These are phyloP conservation scores for Epizoanthus fatuus DNA, from an alignment of 92 coral and sea anemone genomes.

Conservation along the genomic window DNA sequence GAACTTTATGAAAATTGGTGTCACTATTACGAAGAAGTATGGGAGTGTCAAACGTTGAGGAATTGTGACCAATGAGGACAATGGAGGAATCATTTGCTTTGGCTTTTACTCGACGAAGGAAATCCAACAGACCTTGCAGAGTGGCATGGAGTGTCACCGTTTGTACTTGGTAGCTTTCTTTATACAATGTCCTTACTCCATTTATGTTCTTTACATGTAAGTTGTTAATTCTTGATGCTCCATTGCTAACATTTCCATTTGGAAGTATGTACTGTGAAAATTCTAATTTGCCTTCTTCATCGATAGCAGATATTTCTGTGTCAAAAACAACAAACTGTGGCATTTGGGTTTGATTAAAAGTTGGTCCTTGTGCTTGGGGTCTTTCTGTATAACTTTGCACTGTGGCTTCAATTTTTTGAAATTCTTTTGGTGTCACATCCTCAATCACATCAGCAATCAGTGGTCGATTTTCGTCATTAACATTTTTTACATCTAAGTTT, in stretches of 20 bases:
- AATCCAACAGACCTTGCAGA: neutral
- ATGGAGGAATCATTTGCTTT: neutral
- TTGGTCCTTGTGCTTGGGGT: neutral
- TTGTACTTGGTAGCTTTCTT: neutral
- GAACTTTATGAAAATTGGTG: constrained; percentile 5
- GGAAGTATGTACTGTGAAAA: constrained; percentile 34
- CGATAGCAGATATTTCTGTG: constrained; percentile 27
- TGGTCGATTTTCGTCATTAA: neutral
- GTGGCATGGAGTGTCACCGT: neutral
- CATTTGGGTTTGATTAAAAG: neutral
- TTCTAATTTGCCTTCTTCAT: constrained; percentile 9
- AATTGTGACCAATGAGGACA: constrained; percentile 63
- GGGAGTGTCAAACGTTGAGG: constrained; percentile 52
- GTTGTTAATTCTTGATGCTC: constrained; percentile 40
- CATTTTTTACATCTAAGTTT: neutral
- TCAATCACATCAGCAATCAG: neutral
- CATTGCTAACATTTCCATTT: neutral
- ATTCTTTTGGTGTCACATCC: neutral
- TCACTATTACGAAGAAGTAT: constrained; percentile 66
- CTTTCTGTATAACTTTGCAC: neutral
- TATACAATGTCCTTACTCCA: neutral
- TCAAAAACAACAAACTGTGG: constrained; percentile 19
- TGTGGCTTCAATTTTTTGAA: constrained; percentile 5
- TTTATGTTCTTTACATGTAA: constrained; percentile 23
- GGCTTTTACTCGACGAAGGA: too few species aligned